Evolutionary conservation across 2,113 vertebrate genomes (phyloP).

Genomic region (Gadus chalcogrammus): DNA sequence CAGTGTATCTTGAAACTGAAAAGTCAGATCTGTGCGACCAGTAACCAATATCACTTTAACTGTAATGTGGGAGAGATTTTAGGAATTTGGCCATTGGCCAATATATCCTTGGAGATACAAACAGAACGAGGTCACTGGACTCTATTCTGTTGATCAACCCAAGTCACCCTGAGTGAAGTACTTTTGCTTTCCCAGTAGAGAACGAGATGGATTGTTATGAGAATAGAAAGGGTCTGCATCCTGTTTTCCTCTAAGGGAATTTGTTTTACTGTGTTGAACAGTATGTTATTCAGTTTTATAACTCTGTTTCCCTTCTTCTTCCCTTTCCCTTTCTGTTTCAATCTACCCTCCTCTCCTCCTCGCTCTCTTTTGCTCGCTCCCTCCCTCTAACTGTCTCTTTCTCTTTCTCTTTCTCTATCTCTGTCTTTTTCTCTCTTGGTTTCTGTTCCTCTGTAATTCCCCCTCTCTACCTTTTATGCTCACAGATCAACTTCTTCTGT

Average conservation of each 20-base stretch:
- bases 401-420: background rate
- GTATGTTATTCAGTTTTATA: background rate
- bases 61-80: background rate
- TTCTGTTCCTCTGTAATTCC: background rate
- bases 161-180: background rate
- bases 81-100: background rate
- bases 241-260: no score
- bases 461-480: background rate
- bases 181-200: background rate
- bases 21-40: background rate
- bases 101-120: constrained; percentile 1
- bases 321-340: no score
- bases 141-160: background rate
- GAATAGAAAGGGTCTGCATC: background rate
- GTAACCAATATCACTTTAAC: background rate
- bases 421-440: background rate
- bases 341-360: no score
- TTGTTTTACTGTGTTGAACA: no score
- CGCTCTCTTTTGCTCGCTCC: background rate
- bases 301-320: no score
- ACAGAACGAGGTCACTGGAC: background rate
- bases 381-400: background rate
- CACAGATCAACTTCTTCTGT: constrained; percentile 76
- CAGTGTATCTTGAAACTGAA: no score
- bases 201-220: background rate